phyloP scores from a whole-genome alignment of 2,113 vertebrate genomes.

The Chloropsis cyanopogon region DNA sequence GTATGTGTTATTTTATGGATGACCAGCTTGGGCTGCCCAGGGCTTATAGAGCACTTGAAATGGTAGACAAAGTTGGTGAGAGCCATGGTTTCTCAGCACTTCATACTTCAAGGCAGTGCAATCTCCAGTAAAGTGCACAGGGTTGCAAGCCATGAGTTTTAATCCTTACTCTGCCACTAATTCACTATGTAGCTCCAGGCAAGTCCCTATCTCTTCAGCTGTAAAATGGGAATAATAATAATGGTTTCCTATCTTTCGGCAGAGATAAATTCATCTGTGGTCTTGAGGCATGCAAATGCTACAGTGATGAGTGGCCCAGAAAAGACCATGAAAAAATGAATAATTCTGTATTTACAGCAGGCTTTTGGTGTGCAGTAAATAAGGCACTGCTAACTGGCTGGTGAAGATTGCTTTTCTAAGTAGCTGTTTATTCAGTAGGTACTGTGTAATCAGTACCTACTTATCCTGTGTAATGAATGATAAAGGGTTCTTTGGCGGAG shows the following conservation, averaged over 20 bases:
- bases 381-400: conserved; percentile 19
- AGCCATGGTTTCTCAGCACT: not conserved
- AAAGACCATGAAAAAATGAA: conserved; percentile 12
- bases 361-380: conserved; percentile 36
- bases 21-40: not conserved
- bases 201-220: conserved; percentile 43
- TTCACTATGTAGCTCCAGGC: conserved; percentile 38
- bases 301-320: conserved; percentile 25
- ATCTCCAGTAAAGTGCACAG: not conserved
- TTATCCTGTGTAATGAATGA: conserved; percentile 7
- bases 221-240: conserved; percentile 57
- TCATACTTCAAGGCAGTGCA: not conserved
- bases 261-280: conserved; percentile 7
- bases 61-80: not conserved
- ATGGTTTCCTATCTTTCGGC: conserved; percentile 13
- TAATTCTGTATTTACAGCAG: conserved; percentile 37
- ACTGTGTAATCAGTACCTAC: conserved; percentile 13
- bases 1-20: conserved; percentile 15
- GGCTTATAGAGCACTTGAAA: not conserved
- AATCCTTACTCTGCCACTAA: conserved; percentile 35
- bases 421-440: conserved; percentile 43
- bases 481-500: not conserved
- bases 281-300: conserved; percentile 44
- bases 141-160: conserved; percentile 27
- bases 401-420: conserved; percentile 40